A percentile compares a stretch with the other conserved stretches of the same genome.
Conservation (phyloP, 2,888 invertebrate species). For the Sipha maydis region DNA sequence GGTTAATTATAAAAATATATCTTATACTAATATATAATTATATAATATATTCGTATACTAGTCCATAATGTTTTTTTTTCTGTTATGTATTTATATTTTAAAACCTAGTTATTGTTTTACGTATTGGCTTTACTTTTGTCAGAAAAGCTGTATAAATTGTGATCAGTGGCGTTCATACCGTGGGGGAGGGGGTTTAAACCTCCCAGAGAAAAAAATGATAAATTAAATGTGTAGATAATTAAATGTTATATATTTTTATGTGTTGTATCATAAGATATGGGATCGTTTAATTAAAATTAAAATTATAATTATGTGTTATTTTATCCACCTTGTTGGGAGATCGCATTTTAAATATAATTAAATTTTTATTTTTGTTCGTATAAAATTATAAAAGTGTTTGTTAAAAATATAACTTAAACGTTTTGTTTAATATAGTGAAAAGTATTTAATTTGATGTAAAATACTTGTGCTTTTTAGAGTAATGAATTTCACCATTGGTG, state of each 20-base stretch:
- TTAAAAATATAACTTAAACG: background rate
- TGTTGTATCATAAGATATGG: no score
- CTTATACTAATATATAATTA: no score
- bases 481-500: background rate
- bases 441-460: background rate
- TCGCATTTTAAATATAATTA: background rate
- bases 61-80: background rate
- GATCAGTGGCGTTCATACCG: no score
- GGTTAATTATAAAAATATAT: no score
- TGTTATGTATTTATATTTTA: background rate
- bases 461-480: background rate
- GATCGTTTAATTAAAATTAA: background rate
- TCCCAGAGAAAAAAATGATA: no score
- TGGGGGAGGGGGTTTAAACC: no score
- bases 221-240: background rate
- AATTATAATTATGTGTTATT: background rate
- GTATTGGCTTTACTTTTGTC: background rate
- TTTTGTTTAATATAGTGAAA: background rate
- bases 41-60: no score
- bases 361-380: constrained; percentile 6
- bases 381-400: background rate
- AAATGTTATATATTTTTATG: background rate
- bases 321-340: background rate
- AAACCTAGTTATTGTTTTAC: background rate
- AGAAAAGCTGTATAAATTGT: background rate